phyloP scores from a whole-genome alignment of 2,888 invertebrate species.

The Agrotis segetum region DNA sequence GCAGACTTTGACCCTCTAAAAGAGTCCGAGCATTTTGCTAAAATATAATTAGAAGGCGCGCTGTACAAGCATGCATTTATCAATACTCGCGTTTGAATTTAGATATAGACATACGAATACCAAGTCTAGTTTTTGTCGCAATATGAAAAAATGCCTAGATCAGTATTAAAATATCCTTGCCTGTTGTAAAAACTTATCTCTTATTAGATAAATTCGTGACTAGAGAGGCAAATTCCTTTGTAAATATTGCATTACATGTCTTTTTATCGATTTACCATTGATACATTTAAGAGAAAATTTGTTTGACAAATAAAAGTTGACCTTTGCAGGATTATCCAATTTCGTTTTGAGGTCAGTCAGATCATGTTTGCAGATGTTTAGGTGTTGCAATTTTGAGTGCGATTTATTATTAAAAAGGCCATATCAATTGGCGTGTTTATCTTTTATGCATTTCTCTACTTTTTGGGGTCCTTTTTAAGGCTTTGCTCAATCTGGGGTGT shows the following conservation, averaged over 20 bases:
- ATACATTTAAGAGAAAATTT: conserved; percentile 72
- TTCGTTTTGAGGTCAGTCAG: conserved; percentile 71
- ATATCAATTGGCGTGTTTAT: not conserved
- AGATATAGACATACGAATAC: conserved; percentile 15
- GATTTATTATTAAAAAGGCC: conserved; percentile 37
- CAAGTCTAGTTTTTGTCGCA: conserved; percentile 17
- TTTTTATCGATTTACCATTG: conserved; percentile 50
- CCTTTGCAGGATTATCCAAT: conserved; percentile 71
- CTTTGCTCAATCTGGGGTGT: too few relatives aligned
- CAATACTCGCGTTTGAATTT: conserved; percentile 1
- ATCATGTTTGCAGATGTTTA: conserved; percentile 31
- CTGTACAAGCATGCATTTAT: not conserved
- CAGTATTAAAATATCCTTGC: conserved; percentile 40
- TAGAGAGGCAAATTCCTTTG: conserved; percentile 49
- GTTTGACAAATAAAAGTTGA: conserved; percentile 73
- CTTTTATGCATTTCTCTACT: conserved; percentile 8
- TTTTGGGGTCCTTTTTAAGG: not conserved
- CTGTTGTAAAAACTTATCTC: conserved; percentile 56
- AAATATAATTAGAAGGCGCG: not conserved
- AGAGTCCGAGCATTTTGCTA: not conserved
- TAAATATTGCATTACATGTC: conserved; percentile 34
- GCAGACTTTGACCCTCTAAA: too few relatives aligned
- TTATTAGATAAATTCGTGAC: conserved; percentile 60
- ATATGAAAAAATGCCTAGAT: conserved; percentile 31
- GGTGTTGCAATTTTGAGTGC: conserved; percentile 54